Percentiles rank a stretch among this genome's conserved stretches.
These are phyloP conservation scores for Oncorhynchus gorbuscha DNA, from an alignment of 2,113 vertebrate genomes.

Conservation along the genomic window DNA sequence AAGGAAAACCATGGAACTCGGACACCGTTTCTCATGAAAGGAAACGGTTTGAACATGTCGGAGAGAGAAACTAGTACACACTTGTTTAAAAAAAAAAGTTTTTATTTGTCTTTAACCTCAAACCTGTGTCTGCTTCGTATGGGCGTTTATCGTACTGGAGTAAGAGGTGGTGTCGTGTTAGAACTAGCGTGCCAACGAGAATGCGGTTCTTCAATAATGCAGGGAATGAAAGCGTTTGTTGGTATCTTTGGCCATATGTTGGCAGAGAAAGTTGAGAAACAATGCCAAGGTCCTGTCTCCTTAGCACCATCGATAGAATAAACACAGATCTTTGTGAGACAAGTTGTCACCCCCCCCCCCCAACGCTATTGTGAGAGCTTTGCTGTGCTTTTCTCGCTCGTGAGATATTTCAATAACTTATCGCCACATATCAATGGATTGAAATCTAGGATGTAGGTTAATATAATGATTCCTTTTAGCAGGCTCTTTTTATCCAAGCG, in stretches of 20 bases:
- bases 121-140: constrained; percentile 12
- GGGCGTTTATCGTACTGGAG: neutral
- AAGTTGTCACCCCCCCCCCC: neutral
- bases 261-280: too few species aligned
- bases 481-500: too few species aligned
- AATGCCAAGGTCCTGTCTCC: too few species aligned
- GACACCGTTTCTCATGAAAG: constrained; percentile 34
- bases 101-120: constrained; percentile 13
- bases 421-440: constrained; percentile 1
- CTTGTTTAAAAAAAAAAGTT: neutral
- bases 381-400: neutral
- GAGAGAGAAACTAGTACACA: neutral
- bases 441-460: too few species aligned
- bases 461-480: too few species aligned
- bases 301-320: constrained; percentile 30
- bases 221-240: constrained; percentile 14
- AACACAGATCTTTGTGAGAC: constrained; percentile 33
- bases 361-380: constrained; percentile 17
- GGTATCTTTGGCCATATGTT: too few species aligned
- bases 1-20: constrained; percentile 26
- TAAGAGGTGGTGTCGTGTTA: constrained; percentile 10
- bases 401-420: constrained; percentile 19
- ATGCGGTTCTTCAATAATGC: neutral
- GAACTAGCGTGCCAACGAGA: constrained; percentile 1
- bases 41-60: too few species aligned